Evolutionary conservation across 2,888 invertebrate species (phyloP), one percentile per base, ranked within the genome.

Genomic region (Dasysyrphus tricinctus): DNA sequence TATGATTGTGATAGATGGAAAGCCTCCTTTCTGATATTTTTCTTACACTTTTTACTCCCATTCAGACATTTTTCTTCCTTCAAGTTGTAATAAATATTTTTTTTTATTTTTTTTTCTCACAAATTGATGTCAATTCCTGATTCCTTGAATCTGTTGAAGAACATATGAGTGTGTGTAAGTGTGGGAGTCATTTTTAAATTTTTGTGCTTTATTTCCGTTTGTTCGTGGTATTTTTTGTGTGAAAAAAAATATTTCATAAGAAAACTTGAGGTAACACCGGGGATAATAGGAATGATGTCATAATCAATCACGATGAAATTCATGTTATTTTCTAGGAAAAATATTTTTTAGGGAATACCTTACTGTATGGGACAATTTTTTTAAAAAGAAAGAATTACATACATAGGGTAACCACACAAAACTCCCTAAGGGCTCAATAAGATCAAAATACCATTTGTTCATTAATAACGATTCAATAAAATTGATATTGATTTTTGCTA

Each of bases 271-370:
- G 19, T 59, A 44, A 59, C 47, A 59, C 44, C 34, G 32, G 37
- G 34, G 49, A 61, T 61, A 39, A 73, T 59, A 73, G 51, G 9
- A 73, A 73, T 51, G 49, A 74, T 63, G 74, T 63, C 61, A 63
- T 63, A 74, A 74, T 74, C 74, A 74, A 63, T 74, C 74, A 74
- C 29, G 51, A 61, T 29, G 63, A 74, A 32, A 37, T 19, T 49
- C 32, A 49, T 3, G 49, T 44, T 34, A 16, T 47, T 32, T 67
- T 32, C 47, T 47, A 65, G 32, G 5, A 65, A 63, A 14, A 39
- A 34, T 19, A 37, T 37, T 16, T 59, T 42, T 61, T 24, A 42
- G 11, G 4, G 8, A 16, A 47, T 3, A 44, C 3, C 6, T 14
- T 14, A 2, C 6, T 3, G 6, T 7, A 42, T 7, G 9, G 34